A percentile compares a stretch with the other conserved stretches of the same genome.
Conservation (phyloP, 2,113 vertebrate genomes). For the Heterocephalus glaber region DNA sequence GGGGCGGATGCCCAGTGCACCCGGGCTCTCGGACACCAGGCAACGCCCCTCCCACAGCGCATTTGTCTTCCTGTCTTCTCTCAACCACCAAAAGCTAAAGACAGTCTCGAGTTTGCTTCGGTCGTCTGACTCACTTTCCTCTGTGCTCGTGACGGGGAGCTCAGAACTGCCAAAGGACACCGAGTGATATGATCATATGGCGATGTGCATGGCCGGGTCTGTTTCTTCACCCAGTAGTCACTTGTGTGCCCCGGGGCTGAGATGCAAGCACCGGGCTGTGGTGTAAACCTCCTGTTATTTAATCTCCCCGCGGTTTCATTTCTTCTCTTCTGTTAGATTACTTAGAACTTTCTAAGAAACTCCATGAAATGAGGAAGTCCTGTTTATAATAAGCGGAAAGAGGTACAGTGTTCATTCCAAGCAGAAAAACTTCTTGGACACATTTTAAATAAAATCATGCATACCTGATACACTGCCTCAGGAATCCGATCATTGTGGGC, state of each 20-base stretch:
- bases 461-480: constrained; percentile 81
- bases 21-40: neutral
- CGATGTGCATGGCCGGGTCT: constrained; percentile 86
- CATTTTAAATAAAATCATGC: constrained; percentile 88
- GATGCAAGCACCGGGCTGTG: constrained; percentile 75
- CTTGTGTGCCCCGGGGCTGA: constrained; percentile 81
- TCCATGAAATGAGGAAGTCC: constrained; percentile 82
- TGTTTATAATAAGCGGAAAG: constrained; percentile 81
- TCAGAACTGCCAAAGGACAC: constrained; percentile 78
- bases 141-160: constrained; percentile 77
- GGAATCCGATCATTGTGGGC: constrained; percentile 77
- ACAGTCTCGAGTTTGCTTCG: constrained; percentile 45
- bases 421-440: constrained; percentile 84
- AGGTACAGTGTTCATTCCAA: constrained; percentile 82
- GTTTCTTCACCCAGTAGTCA: constrained; percentile 79
- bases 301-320: constrained; percentile 82
- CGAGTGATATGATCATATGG: constrained; percentile 79
- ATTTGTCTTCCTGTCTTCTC: constrained; percentile 73
- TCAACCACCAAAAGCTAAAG: constrained; percentile 71
- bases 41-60: constrained; percentile 40
- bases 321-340: constrained; percentile 82
- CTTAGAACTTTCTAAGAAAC: constrained; percentile 81
- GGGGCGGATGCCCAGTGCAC: neutral
- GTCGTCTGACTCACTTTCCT: constrained; percentile 67
- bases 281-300: constrained; percentile 84